Evolutionary conservation across 2,113 vertebrate species (phyloP).

Genomic region (Aphyosemion australe): DNA sequence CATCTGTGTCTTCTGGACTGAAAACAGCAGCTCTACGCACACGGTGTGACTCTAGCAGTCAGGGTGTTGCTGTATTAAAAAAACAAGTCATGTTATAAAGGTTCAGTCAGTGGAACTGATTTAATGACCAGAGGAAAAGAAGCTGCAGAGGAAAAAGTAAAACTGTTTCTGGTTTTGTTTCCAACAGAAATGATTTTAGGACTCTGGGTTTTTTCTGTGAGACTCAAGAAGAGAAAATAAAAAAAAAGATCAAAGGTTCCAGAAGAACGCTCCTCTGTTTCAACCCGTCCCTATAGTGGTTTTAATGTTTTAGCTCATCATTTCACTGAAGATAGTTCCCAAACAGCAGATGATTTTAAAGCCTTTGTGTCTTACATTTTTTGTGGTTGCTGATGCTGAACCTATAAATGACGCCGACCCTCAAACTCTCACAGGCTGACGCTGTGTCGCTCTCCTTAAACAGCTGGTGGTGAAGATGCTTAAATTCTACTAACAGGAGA

Average conservation of each 20-base stretch:
- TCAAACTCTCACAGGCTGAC: neutral
- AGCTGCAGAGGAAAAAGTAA: neutral
- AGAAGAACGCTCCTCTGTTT: too few relatives aligned
- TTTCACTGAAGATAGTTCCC: too few relatives aligned
- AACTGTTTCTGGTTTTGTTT: neutral
- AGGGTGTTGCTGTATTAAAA: neutral
- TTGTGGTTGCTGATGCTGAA: too few relatives aligned
- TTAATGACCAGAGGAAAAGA: neutral
- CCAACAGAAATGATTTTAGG: too few relatives aligned
- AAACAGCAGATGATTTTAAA: too few relatives aligned
- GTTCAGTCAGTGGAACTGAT: neutral
- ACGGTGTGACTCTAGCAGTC: neutral
- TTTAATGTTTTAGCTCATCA: too few relatives aligned
- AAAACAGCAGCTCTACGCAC: neutral
- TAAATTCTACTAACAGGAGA: constrained; percentile 11
- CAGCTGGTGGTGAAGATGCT: neutral
- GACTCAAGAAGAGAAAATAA: neutral
- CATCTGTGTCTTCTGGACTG: neutral
- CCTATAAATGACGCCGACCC: too few relatives aligned
- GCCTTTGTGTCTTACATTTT: too few relatives aligned
- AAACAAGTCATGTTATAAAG: neutral
- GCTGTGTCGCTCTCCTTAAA: neutral
- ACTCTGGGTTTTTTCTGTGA: too few relatives aligned
- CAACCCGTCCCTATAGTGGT: too few relatives aligned
- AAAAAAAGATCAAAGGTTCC: neutral